phyloP scores from a whole-genome alignment of 2,888 invertebrate genomes.

The Dicyrtomina minuta region DNA sequence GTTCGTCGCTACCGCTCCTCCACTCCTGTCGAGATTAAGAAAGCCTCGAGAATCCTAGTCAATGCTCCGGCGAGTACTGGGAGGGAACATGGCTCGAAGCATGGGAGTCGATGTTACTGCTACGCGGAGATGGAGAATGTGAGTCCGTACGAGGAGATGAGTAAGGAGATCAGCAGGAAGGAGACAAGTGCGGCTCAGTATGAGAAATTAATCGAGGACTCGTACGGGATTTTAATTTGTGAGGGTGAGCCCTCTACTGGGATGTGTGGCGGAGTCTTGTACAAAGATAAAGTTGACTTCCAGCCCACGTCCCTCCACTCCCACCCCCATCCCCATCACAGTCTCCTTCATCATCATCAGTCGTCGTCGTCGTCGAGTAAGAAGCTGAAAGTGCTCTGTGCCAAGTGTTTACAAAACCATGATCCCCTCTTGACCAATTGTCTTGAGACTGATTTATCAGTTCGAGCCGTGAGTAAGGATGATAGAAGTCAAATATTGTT shows the following conservation, averaged over 20 bases:
- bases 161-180: neutral
- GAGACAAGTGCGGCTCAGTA: conserved; percentile 27
- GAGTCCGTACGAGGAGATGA: neutral
- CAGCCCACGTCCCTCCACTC: conserved; percentile 40
- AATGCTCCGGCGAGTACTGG: conserved; percentile 45
- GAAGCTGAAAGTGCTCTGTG: conserved; percentile 52
- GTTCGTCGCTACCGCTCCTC: conserved; percentile 41
- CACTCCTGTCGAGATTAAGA: conserved; percentile 53
- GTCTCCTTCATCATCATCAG: conserved; percentile 21
- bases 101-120: conserved; percentile 46
- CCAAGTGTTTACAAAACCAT: conserved; percentile 54
- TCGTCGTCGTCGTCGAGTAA: conserved; percentile 25
- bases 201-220: conserved; percentile 53
- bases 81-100: conserved; percentile 39
- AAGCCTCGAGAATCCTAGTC: conserved; percentile 51
- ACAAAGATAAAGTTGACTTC: conserved; percentile 27
- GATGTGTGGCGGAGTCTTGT: conserved; percentile 14
- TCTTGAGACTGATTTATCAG: conserved; percentile 33
- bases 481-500: conserved; percentile 22
- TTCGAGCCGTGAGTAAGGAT: conserved; percentile 15
- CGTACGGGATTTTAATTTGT: conserved; percentile 54
- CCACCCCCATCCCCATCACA: conserved; percentile 31
- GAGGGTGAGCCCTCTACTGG: conserved; percentile 43
- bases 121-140: conserved; percentile 30
- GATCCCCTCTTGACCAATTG: conserved; percentile 54